Percentiles rank a stretch among this genome's conserved stretches.
These are phyloP conservation scores for Sussaba pulchella DNA, from an alignment of 2,888 invertebrate genomes.

Conservation along the genomic window DNA sequence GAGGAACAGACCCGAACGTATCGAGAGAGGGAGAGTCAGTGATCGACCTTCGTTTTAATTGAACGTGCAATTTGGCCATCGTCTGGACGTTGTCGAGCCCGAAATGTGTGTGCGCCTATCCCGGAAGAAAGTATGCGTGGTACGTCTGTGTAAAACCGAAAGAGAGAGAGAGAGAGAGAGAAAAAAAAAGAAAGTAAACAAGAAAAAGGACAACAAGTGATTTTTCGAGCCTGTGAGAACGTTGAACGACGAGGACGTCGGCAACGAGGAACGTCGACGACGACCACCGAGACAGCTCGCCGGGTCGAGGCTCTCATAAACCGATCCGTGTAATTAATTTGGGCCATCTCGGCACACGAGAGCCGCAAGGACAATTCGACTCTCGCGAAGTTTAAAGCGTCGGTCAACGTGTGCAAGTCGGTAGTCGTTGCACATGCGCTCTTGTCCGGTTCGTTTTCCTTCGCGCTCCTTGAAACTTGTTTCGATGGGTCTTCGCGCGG, in stretches of 20 bases:
- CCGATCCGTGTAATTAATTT: constrained; percentile 67
- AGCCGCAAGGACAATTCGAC: constrained; percentile 60
- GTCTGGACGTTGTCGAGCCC: constrained; percentile 20
- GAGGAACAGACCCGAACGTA: not conserved
- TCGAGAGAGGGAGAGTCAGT: not conserved
- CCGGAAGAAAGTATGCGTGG: too few relatives aligned
- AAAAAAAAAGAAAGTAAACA: not conserved
- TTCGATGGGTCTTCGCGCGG: constrained; percentile 50
- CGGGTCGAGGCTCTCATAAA: constrained; percentile 60
- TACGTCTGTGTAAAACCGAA: too few relatives aligned
- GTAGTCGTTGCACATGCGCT: constrained; percentile 35
- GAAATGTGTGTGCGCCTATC: constrained; percentile 31
- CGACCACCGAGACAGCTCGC: constrained; percentile 63
- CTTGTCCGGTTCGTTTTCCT: constrained; percentile 35
- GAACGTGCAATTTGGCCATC: constrained; percentile 58
- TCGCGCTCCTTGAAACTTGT: constrained; percentile 57
- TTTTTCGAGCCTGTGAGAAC: constrained; percentile 40
- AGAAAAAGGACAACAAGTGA: constrained; percentile 11
- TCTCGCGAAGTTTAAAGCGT: constrained; percentile 28
- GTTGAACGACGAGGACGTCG: constrained; percentile 6
- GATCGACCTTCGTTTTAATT: constrained; percentile 63
- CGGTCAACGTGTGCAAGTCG: not conserved
- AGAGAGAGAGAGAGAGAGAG: constrained; percentile 26
- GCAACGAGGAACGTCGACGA: constrained; percentile 10
- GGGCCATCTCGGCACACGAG: constrained; percentile 64